Conservation (phyloP, 2,888 invertebrate species). For the Aradus depressus region DNA sequence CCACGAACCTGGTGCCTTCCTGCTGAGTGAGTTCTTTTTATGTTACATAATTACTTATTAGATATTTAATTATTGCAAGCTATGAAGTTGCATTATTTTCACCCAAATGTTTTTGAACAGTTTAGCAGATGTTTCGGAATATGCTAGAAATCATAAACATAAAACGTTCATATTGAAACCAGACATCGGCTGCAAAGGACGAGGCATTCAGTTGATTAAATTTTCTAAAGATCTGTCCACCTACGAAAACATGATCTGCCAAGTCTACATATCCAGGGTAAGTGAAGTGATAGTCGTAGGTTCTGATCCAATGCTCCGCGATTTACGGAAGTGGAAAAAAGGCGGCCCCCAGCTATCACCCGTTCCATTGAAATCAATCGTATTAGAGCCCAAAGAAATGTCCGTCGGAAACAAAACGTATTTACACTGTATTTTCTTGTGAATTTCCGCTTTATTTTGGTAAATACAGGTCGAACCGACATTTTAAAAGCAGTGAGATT, state of each 20-base stretch:
- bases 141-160: conserved; percentile 55
- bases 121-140: conserved; percentile 52
- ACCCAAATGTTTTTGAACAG: conserved; percentile 2
- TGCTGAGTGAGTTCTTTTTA: conserved; percentile 25
- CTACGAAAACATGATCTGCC: conserved; percentile 75
- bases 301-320: too few relatives aligned
- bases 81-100: neutral
- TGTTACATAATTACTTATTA: neutral
- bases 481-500: too few relatives aligned
- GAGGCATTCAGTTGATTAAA: conserved; percentile 76
- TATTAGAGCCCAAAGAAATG: too few relatives aligned
- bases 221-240: conserved; percentile 69
- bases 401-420: too few relatives aligned
- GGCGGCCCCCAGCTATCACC: too few relatives aligned
- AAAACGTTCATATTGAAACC: conserved; percentile 84
- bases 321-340: neutral
- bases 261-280: conserved; percentile 59
- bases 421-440: too few relatives aligned
- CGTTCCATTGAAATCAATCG: too few relatives aligned
- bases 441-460: too few relatives aligned
- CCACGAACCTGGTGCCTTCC: conserved; percentile 92
- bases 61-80: neutral
- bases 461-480: too few relatives aligned
- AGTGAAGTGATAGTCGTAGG: too few relatives aligned
- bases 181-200: conserved; percentile 80